Base-by-base conservation (phyloP, 37 sponge, comb jelly and placozoan genomes). In the Spongilla lacustris region DNA sequence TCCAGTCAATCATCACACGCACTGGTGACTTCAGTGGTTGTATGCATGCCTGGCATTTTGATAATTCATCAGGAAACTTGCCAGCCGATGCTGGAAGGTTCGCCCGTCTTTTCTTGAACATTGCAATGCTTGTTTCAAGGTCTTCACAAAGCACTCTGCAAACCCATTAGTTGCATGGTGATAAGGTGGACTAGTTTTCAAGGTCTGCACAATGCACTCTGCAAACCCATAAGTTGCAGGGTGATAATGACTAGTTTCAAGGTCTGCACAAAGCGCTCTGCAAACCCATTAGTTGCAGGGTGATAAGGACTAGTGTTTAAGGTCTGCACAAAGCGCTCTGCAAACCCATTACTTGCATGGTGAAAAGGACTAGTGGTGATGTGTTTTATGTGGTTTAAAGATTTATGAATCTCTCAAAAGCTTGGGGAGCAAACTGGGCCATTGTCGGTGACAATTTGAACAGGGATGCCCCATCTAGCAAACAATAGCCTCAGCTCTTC, bases 181-280 rank as follows among this genome's bases (percentile, higher is more conserved):
- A 71, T 85, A 85, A 22, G 86, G 86, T n/a, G n/a, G n/a, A n/a
- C n/a, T n/a, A n/a, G n/a, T n/a, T 25, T 84, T 84, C 48, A 84
- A 46, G 25, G 86, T 80, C 70, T 78, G 86, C 29, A 85, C 46
- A 28, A 85, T 66, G 30, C 68, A 13, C 34, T 85, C 86, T 34
- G 68, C 78, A 3, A 50, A 27, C 25, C 86, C 86, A 76, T 90
- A 85, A 2, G 85, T 69, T 17, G 74, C 74, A 24, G 79, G 79
- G 79, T 79, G 78, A 71, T 85, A 85, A 22, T n/a, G 86, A 79
- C 58, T 80, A 66, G 41, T 25, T 84, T 84, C 48, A 84, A 46
- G 25, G 86, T 80, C 70, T 78, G 86, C 29, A 85, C 46, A 28
- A 85, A 80, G 30, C 68, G 12, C 34, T 85, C 86, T 34, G 68